phyloP scores from a whole-genome alignment of 2,888 invertebrate species.

The Octonoba sinensis region DNA sequence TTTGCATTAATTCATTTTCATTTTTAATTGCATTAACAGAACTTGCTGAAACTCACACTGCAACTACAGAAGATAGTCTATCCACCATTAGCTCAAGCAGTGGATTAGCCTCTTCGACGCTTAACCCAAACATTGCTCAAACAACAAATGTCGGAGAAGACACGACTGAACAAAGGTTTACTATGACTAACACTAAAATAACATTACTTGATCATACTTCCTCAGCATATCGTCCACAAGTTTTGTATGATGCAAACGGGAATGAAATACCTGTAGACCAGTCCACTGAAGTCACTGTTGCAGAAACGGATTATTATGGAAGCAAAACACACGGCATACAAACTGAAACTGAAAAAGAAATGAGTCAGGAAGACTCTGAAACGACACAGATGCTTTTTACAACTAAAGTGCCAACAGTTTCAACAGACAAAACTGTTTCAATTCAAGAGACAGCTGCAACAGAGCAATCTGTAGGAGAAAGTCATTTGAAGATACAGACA shows the following conservation, averaged over 20 bases:
- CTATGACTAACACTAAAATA: slow-evolving; percentile 36
- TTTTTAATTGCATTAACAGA: slow-evolving; percentile 42
- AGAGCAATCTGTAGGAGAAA: neutral
- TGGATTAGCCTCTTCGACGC: slow-evolving; percentile 27
- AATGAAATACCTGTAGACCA: slow-evolving; percentile 67
- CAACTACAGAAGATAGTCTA: slow-evolving; percentile 22
- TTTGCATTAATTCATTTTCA: slow-evolving; percentile 15
- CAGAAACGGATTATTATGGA: slow-evolving; percentile 8
- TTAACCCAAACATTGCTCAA: slow-evolving; percentile 38
- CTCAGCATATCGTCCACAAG: slow-evolving; percentile 9
- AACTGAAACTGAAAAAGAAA: neutral
- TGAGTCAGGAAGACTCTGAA: neutral
- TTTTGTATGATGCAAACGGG: slow-evolving; percentile 54
- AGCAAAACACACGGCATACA: neutral
- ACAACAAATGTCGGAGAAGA: slow-evolving; percentile 45
- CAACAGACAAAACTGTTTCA: neutral
- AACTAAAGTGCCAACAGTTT: neutral
- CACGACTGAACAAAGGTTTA: slow-evolving; percentile 56
- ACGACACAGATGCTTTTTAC: no score
- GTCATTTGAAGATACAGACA: neutral
- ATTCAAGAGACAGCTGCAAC: neutral
- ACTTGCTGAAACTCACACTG: slow-evolving; percentile 26
- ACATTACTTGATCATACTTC: slow-evolving; percentile 4
- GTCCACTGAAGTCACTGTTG: neutral
- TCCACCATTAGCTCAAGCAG: slow-evolving; percentile 17